These are phyloP conservation scores for Abrostola triplasia DNA, from an alignment of 2,888 invertebrate genomes.

Conservation along the genomic window DNA sequence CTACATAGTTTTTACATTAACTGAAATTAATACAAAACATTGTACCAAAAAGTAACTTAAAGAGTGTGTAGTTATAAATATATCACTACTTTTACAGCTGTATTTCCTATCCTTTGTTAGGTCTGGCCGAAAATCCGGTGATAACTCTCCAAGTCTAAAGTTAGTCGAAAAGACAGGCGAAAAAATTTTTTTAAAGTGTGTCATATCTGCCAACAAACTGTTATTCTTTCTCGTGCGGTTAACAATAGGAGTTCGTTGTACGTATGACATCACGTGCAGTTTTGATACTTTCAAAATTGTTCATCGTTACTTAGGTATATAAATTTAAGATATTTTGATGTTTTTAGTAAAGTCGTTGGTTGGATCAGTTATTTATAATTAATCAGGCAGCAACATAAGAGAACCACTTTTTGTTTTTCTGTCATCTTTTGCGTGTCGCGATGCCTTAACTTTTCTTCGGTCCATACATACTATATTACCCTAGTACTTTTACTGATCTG, in stretches of 20 bases:
- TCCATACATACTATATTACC: too few species aligned
- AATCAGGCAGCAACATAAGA: too few species aligned
- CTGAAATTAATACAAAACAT: too few species aligned
- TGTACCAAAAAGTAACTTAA: too few species aligned
- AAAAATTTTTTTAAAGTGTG: constrained; percentile 5
- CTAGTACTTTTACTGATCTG: too few species aligned
- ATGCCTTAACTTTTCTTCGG: too few species aligned
- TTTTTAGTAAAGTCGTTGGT: neutral
- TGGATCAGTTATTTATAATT: too few species aligned
- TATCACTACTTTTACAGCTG: too few species aligned
- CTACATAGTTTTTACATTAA: too few species aligned
- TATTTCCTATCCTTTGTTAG: neutral
- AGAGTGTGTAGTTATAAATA: too few species aligned
- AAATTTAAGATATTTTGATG: neutral
- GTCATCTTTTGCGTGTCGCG: too few species aligned
- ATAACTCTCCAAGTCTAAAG: neutral
- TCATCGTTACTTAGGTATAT: neutral
- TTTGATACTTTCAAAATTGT: constrained; percentile 37
- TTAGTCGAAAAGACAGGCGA: neutral
- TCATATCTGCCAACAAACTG: constrained; percentile 35
- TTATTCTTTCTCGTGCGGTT: constrained; percentile 54
- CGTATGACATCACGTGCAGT: constrained; percentile 5
- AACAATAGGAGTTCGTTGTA: constrained; percentile 50
- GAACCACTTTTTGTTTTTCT: too few species aligned
- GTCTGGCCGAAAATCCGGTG: neutral